These are phyloP conservation scores for Aptenodytes patagonicus DNA, from an alignment of 2,113 vertebrate genomes.

Conservation along the genomic window DNA sequence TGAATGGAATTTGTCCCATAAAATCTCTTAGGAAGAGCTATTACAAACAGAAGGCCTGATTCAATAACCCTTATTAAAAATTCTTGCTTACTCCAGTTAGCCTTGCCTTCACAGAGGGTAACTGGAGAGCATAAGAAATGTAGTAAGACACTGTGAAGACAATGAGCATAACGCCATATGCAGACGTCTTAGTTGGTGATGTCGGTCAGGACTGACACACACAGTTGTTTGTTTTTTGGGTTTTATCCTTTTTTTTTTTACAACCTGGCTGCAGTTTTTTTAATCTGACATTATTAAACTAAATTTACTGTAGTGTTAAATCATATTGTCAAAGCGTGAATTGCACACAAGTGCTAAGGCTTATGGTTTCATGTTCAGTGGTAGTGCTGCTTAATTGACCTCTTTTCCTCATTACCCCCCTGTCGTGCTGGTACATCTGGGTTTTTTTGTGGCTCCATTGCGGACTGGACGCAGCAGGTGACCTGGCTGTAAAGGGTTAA, in stretches of 20 bases:
- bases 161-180: background rate
- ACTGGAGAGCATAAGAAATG: background rate
- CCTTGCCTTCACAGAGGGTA: background rate
- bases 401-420: background rate
- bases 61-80: background rate
- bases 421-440: background rate
- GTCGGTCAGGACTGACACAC: background rate
- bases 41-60: background rate
- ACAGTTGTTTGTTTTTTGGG: background rate
- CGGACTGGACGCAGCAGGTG: background rate
- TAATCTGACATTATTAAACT: background rate
- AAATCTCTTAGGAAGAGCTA: background rate
- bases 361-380: background rate
- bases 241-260: background rate
- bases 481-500: background rate
- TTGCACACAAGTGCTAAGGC: background rate
- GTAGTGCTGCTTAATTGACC: background rate
- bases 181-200: background rate
- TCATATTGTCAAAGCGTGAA: background rate
- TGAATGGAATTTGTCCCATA: slow-evolving; percentile 3
- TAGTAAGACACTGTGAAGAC: background rate
- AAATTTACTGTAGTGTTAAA: background rate
- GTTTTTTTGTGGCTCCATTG: background rate
- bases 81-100: background rate
- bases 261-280: background rate